Conservation (phyloP, 2,113 vertebrate species). For the Nipponia nippon region DNA sequence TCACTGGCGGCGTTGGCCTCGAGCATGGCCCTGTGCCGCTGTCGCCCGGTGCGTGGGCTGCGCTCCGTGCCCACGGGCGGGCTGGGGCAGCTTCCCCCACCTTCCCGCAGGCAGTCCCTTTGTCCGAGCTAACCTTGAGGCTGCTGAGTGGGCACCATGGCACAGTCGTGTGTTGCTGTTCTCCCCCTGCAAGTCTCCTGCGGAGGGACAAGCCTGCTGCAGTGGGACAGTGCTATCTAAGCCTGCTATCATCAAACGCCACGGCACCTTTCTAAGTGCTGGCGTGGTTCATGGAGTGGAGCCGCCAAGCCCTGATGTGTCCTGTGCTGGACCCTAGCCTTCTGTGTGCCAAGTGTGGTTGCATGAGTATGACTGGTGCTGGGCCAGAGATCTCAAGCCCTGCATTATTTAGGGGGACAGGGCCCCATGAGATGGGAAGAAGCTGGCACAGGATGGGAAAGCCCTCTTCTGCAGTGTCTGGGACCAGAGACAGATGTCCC, state of each 20-base stretch:
- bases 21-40: rapidly evolving
- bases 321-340: not conserved
- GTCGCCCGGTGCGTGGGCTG: rapidly evolving
- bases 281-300: rapidly evolving
- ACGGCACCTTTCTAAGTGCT: not conserved
- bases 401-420: not conserved
- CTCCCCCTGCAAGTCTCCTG: not conserved
- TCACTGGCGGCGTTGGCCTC: rapidly evolving
- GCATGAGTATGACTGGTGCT: not conserved
- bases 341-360: not conserved
- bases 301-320: not conserved
- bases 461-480: not conserved
- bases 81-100: no score
- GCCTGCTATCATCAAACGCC: no score
- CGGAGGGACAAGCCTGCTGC: not conserved
- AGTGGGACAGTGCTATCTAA: not conserved
- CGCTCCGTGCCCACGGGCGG: rapidly evolving
- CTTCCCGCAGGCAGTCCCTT: not conserved
- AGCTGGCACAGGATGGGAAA: no score
- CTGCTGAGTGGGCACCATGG: not conserved
- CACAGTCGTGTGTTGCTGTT: rapidly evolving
- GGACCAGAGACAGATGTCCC: no score
- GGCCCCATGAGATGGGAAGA: not conserved
- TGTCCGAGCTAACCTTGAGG: not conserved
- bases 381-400: not conserved